phyloP scores from a whole-genome alignment of 2,797 vertebrate genomes.

The Erithacus rubecula region DNA sequence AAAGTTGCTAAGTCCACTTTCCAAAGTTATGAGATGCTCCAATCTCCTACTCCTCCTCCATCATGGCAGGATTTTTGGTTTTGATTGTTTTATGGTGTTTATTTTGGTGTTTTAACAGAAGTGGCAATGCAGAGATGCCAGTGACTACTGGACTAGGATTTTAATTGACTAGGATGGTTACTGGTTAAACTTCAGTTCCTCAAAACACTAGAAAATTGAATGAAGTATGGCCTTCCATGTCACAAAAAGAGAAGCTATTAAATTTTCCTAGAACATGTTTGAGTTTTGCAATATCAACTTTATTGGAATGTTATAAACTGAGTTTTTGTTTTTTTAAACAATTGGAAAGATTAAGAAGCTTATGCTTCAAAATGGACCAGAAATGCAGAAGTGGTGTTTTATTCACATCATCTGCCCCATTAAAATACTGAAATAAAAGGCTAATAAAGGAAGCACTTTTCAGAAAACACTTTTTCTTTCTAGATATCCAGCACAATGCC shows the following conservation, averaged over 20 bases:
- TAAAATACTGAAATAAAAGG: slow-evolving; percentile 73
- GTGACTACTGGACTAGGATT: slow-evolving; percentile 25
- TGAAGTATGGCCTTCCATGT: slow-evolving; percentile 36
- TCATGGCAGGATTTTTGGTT: not conserved
- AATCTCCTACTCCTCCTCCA: not conserved
- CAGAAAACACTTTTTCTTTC: slow-evolving; percentile 43
- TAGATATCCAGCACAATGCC: slow-evolving; percentile 69
- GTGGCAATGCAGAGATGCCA: not conserved
- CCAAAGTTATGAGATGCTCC: not conserved
- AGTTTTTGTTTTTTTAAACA: not conserved
- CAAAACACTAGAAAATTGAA: slow-evolving; percentile 30
- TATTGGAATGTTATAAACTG: slow-evolving; percentile 69
- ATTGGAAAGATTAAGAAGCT: slow-evolving; percentile 51
- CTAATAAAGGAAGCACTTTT: slow-evolving; percentile 70
- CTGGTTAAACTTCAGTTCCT: slow-evolving; percentile 63
- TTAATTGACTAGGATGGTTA: slow-evolving; percentile 38
- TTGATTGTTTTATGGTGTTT: rapidly evolving
- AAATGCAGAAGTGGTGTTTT: not conserved
- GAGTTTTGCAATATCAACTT: slow-evolving; percentile 38
- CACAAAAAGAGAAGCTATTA: slow-evolving; percentile 34
- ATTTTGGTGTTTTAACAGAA: not conserved
- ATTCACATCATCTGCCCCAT: slow-evolving; percentile 11
- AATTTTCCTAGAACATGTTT: slow-evolving; percentile 38
- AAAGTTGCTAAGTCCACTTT: not conserved
- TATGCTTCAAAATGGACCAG: slow-evolving; percentile 49